A percentile compares a stretch with the other conserved stretches of the same genome.
Conservation (phyloP, 1,140 invertebrate species). For the Aphaenogaster rudis region DNA sequence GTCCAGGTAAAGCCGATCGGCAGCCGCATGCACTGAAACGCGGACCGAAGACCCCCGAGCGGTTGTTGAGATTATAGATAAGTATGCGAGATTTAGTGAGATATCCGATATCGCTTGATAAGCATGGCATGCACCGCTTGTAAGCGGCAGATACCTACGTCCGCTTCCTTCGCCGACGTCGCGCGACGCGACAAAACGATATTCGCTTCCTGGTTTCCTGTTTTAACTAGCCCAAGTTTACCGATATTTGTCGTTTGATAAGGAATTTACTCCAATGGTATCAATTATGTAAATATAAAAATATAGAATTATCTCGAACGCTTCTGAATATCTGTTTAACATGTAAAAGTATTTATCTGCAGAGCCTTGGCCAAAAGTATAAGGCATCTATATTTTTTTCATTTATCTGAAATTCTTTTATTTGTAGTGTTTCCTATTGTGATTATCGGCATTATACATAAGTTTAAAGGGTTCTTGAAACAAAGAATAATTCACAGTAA, state of each 20-base stretch:
- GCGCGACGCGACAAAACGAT: conserved; percentile 25
- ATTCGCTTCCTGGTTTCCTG: not conserved
- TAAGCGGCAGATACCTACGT: conserved; percentile 57
- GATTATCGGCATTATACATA: too few species aligned
- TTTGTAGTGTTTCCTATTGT: too few species aligned
- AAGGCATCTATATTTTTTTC: too few species aligned
- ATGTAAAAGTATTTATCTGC: not conserved
- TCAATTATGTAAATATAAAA: not conserved
- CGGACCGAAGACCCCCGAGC: conserved; percentile 60
- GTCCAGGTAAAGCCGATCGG: conserved; percentile 56
- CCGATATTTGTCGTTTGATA: not conserved
- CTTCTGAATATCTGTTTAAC: not conserved
- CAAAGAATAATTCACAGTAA: too few species aligned
- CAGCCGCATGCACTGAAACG: conserved; percentile 11
- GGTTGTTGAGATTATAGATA: conserved; percentile 86
- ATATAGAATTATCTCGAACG: not conserved
- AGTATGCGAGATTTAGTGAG: conserved; percentile 83
- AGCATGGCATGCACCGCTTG: conserved; percentile 70
- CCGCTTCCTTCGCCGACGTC: not conserved
- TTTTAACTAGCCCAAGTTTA: conserved; percentile 10
- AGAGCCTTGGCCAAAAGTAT: too few species aligned
- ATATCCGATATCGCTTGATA: conserved; percentile 83
- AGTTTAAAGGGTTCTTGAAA: too few species aligned
- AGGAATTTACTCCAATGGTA: not conserved
- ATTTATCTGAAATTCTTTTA: too few species aligned